Percentiles rank a stretch among this genome's conserved stretches.
These are phyloP conservation scores for Clinocottus analis DNA, from an alignment of 2,113 vertebrate species.

Conservation along the genomic window DNA sequence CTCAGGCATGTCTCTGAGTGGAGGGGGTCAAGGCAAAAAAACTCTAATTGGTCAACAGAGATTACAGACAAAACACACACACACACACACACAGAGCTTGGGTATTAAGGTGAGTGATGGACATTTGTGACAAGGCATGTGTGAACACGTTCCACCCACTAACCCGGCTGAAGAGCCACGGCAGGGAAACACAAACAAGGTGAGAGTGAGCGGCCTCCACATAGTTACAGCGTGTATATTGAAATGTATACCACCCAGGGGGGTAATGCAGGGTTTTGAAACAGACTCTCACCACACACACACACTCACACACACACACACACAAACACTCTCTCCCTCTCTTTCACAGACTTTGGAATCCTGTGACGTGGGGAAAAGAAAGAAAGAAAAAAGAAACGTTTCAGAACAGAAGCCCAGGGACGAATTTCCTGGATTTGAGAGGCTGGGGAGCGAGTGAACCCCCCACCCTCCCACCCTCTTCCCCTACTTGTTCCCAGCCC, in stretches of 20 bases:
- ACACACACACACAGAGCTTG: conserved; percentile 1
- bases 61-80: conserved; percentile 29
- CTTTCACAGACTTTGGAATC: conserved; percentile 15
- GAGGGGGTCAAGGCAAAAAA: conserved; percentile 28
- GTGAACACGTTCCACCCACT: conserved; percentile 23
- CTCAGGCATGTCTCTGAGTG: conserved; percentile 68
- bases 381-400: conserved; percentile 1
- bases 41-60: conserved; percentile 55
- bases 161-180: conserved; percentile 24
- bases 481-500: conserved; percentile 7
- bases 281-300: neutral
- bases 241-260: neutral
- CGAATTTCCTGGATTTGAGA: conserved; percentile 63
- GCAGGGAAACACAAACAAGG: conserved; percentile 2
- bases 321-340: neutral
- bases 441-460: conserved; percentile 45
- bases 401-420: conserved; percentile 45
- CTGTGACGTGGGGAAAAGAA: conserved; percentile 27
- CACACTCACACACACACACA: neutral
- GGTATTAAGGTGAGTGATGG: conserved; percentile 35
- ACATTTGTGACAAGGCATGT: conserved; percentile 30
- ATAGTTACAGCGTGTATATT: neutral
- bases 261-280: neutral
- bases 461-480: conserved; percentile 35
- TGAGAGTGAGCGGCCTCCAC: neutral